Percentiles rank a stretch among this genome's conserved stretches.
These are phyloP conservation scores for Rhimphoctona megacephalus DNA, from an alignment of 2,888 invertebrate species.

Conservation along the genomic window DNA sequence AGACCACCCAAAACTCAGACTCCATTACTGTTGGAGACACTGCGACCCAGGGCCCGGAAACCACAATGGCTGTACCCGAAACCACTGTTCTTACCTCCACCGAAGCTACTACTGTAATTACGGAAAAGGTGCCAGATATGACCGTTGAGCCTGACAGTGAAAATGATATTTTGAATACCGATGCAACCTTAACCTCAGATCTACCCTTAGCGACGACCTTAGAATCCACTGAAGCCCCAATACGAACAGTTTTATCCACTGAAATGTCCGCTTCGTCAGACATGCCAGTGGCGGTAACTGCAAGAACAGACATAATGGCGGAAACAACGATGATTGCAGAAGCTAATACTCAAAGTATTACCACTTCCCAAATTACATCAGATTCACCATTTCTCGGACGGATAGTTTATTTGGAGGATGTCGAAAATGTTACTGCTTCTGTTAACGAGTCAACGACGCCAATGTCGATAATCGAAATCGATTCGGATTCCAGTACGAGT, in stretches of 20 bases:
- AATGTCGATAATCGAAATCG: slow-evolving; percentile 1
- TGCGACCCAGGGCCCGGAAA: slow-evolving; percentile 70
- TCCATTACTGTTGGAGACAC: slow-evolving; percentile 71
- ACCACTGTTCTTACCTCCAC: slow-evolving; percentile 60
- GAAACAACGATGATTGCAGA: slow-evolving; percentile 41
- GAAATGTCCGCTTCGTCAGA: slow-evolving; percentile 27
- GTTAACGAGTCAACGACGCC: slow-evolving; percentile 36
- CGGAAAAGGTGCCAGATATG: slow-evolving; percentile 12
- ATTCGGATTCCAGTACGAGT: slow-evolving; percentile 14
- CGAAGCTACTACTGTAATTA: slow-evolving; percentile 24
- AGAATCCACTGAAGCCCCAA: slow-evolving; percentile 49
- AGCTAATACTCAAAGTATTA: slow-evolving; percentile 27
- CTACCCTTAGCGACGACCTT: slow-evolving; percentile 45
- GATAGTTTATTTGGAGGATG: slow-evolving; percentile 12
- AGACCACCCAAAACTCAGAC: slow-evolving; percentile 76
- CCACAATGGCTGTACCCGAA: slow-evolving; percentile 60
- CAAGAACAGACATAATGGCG: slow-evolving; percentile 48
- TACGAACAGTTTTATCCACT: slow-evolving; percentile 39
- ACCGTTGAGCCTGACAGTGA: slow-evolving; percentile 20
- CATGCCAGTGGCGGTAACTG: slow-evolving; percentile 27
- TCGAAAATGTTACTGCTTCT: slow-evolving; percentile 10
- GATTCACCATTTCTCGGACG: slow-evolving; percentile 24
- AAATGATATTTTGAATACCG: slow-evolving; percentile 46
- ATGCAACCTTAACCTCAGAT: slow-evolving; percentile 24
- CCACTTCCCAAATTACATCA: slow-evolving; percentile 42